Evolutionary conservation across 2,888 invertebrate species (phyloP).

Genomic region (Drosophila neonasuta): DNA sequence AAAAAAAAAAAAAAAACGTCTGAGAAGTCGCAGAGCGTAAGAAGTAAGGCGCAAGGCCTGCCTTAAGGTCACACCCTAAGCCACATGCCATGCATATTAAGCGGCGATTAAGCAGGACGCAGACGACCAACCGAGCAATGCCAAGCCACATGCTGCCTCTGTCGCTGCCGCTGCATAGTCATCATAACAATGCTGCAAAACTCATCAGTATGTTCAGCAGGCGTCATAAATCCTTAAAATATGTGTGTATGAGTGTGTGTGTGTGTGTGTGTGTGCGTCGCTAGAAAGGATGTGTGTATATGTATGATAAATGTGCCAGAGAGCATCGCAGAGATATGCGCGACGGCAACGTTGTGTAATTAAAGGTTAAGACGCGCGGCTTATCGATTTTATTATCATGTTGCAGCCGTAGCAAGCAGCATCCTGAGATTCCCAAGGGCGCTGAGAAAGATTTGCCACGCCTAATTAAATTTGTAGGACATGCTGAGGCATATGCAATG

Average conservation of each 20-base stretch:
- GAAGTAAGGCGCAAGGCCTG: constrained; percentile 34
- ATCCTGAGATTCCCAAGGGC: constrained; percentile 18
- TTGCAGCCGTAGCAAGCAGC: constrained; percentile 30
- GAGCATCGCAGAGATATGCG: not conserved
- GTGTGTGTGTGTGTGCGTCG: not conserved
- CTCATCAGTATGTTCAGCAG: constrained; percentile 62
- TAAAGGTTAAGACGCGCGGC: constrained; percentile 57
- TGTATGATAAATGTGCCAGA: not conserved
- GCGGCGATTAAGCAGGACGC: constrained; percentile 61
- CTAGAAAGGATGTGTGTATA: not conserved
- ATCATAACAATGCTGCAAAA: constrained; percentile 54
- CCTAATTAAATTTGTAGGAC: constrained; percentile 59
- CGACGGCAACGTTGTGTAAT: constrained; percentile 52
- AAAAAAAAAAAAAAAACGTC: constrained; percentile 29
- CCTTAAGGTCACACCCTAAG: constrained; percentile 49
- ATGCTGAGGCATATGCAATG: constrained; percentile 12
- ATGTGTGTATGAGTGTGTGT: not conserved
- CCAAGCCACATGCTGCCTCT: constrained; percentile 24
- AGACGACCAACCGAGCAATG: constrained; percentile 3
- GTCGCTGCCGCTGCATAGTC: constrained; percentile 42
- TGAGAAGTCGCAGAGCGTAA: constrained; percentile 3
- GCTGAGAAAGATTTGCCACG: constrained; percentile 31
- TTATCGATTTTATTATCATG: constrained; percentile 68
- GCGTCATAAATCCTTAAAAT: constrained; percentile 58
- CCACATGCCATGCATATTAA: constrained; percentile 75